phyloP scores from a whole-genome alignment of 2,797 vertebrate genomes.

The Oreonectes daqikongensis region DNA sequence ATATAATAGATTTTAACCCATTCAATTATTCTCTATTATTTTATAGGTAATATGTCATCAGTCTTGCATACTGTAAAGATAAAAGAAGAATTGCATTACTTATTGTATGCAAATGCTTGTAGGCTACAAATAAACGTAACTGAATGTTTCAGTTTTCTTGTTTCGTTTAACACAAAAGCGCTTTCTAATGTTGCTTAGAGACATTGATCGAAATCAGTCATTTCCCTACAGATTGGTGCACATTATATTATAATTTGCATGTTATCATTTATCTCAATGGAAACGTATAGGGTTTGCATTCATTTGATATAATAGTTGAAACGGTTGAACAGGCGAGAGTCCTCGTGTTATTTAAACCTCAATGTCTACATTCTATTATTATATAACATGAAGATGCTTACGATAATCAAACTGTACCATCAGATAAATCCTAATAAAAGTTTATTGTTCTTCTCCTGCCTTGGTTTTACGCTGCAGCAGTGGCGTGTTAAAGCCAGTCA shows the following conservation, averaged over 20 bases:
- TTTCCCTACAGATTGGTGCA: slow-evolving; percentile 48
- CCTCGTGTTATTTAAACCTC: slow-evolving; percentile 16
- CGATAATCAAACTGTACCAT: slow-evolving; percentile 28
- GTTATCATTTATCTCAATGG: slow-evolving; percentile 56
- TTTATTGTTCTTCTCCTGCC: slow-evolving; percentile 18
- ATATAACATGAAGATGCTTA: slow-evolving; percentile 1
- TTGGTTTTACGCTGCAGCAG: slow-evolving; percentile 1
- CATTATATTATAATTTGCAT: slow-evolving; percentile 55
- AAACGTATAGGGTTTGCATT: slow-evolving; percentile 53
- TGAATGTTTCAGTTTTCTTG: slow-evolving; percentile 18
- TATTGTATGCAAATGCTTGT: not conserved
- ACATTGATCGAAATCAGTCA: not conserved
- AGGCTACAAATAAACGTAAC: slow-evolving; percentile 1
- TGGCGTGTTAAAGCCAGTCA: slow-evolving; percentile 27
- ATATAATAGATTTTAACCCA: no score
- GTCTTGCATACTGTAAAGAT: not conserved
- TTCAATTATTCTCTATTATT: no score
- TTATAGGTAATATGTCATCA: not conserved
- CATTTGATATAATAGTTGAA: slow-evolving; percentile 51
- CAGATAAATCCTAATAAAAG: slow-evolving; percentile 20
- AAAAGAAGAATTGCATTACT: not conserved
- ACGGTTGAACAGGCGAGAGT: slow-evolving; percentile 43
- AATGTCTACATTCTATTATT: slow-evolving; percentile 9
- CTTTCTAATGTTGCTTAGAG: not conserved
- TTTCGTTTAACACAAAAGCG: slow-evolving; percentile 5